These are phyloP conservation scores for Glossophaga mutica DNA, from an alignment of 2,797 vertebrate species.

Conservation along the genomic window DNA sequence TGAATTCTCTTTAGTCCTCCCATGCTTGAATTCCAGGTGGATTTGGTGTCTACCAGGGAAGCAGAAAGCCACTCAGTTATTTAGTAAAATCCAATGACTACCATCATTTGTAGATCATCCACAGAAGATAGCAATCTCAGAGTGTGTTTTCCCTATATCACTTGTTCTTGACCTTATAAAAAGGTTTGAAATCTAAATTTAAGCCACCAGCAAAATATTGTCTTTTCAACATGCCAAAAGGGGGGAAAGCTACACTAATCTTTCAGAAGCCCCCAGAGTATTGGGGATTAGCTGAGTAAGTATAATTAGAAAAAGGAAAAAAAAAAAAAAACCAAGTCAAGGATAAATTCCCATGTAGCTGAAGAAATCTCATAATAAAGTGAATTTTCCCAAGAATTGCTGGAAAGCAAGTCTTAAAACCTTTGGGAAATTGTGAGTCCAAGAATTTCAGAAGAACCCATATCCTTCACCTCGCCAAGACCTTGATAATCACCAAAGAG, in stretches of 20 bases:
- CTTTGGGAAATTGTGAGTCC: conserved; percentile 31
- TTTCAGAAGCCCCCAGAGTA: conserved; percentile 40
- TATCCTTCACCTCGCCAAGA: conserved; percentile 3
- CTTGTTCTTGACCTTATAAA: conserved; percentile 25
- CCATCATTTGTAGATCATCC: neutral
- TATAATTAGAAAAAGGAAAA: conserved; percentile 49
- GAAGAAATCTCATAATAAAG: conserved; percentile 38
- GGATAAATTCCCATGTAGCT: conserved; percentile 36
- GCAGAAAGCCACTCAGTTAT: neutral
- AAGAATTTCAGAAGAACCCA: conserved; percentile 1
- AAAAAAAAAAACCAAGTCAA: conserved; percentile 13
- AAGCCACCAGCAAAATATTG: conserved; percentile 41
- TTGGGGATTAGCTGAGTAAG: conserved; percentile 48
- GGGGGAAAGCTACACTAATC: conserved; percentile 43
- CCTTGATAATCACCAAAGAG: neutral
- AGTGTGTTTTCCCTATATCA: neutral
- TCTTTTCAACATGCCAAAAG: conserved; percentile 24
- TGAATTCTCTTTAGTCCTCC: conserved; percentile 17
- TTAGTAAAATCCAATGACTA: neutral
- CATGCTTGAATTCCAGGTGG: neutral
- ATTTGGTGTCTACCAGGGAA: neutral
- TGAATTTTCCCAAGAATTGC: conserved; percentile 40
- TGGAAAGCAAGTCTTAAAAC: conserved; percentile 28
- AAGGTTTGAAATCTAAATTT: conserved; percentile 30
- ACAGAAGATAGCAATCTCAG: neutral